Evolutionary conservation across 2,888 invertebrate species (phyloP).

Genomic region (Synergus itoensis): DNA sequence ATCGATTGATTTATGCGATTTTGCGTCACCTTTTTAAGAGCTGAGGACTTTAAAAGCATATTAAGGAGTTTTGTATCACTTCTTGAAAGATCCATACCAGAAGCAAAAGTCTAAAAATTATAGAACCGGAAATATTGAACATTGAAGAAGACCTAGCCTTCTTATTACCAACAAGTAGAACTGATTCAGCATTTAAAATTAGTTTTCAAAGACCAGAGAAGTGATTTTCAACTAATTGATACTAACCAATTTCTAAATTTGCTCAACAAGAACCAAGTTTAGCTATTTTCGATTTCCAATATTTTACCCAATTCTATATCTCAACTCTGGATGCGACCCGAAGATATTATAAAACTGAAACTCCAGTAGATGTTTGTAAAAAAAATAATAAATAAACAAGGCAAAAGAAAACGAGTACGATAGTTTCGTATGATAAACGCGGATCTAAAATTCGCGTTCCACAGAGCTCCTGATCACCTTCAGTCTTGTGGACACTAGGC

Average conservation of each 20-base stretch:
- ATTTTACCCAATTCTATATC: neutral
- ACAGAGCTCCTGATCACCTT: slow-evolving; percentile 6
- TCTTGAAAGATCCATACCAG: no score
- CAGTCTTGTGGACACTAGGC: neutral
- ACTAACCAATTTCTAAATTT: neutral
- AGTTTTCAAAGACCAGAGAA: neutral
- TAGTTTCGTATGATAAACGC: slow-evolving; percentile 5
- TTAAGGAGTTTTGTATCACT: no score
- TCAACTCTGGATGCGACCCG: no score
- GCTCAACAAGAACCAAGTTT: neutral
- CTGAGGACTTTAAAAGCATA: neutral
- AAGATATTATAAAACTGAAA: neutral
- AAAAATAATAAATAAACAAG: neutral
- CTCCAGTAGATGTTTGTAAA: neutral
- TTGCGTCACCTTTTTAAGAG: neutral
- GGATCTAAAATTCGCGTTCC: slow-evolving; percentile 10
- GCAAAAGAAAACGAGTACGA: slow-evolving; percentile 11
- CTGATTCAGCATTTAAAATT: no score
- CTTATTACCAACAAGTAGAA: neutral
- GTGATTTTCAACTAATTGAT: neutral
- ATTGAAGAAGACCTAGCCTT: neutral
- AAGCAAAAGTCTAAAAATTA: neutral
- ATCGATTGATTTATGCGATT: neutral
- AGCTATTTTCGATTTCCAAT: neutral
- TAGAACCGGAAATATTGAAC: neutral